Evolutionary conservation across 2,888 invertebrate genomes (phyloP), one percentile per base, ranked within the genome.

Genomic region (Diplazon laetatorius): DNA sequence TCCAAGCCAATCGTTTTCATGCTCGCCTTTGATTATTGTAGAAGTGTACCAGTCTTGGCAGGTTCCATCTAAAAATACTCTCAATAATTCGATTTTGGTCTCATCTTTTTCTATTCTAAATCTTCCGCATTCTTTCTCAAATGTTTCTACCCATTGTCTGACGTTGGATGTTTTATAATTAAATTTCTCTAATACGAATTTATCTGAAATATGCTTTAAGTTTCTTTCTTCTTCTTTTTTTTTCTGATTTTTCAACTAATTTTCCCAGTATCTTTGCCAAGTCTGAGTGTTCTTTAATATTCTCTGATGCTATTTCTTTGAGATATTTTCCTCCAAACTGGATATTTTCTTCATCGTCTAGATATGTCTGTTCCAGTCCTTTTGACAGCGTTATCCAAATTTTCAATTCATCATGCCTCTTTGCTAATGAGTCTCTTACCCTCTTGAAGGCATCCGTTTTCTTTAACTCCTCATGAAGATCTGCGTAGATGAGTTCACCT

Each of bases 121-220:
- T 62, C 82, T 79, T 73, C 57, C 57, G 70, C 84, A 85, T 68
- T 84, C 82, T 39, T 82, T 85, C 66, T 85, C 82, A 78, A 85
- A 84, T 20, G 66, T 78, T 14, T 79, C 79, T 35, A 84, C 44
- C 83, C 82, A 84, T 66, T 82, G 82, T 57, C 77, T 71, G 12
- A 78, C 80, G 70, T 82, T 82, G 14, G 80, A 37, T 48, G 79
- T 48, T 80, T 80, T 83, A 48, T 76, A 65, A 10, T 48, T 55
- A 70, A 82, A 83, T 76, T 83, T 84, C 63, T 84, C 83, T 16
- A 84, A 52, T 62, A 83, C 76, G 62, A 82, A 82, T 55, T 75
- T 82, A 55, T 83, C 81, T 65, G 79, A 68, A 57, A 83, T 52
- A 60, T 82, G 48, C 68, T 76, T 82, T 68, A 83, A 48, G 75